Evolutionary conservation across 2,113 vertebrate species (phyloP).

Genomic region (Ellobius talpinus): DNA sequence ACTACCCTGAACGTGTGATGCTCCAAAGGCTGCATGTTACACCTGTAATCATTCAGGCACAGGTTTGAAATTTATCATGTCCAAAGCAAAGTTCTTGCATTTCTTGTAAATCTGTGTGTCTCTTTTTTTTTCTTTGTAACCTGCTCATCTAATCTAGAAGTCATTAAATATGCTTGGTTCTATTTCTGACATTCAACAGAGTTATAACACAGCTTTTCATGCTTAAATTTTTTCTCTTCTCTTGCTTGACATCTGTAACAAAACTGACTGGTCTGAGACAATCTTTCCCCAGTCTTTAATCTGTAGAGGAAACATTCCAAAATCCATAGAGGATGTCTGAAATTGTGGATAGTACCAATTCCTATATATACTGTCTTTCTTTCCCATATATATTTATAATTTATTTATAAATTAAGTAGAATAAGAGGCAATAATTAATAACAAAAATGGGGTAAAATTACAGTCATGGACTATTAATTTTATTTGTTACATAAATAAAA

Average conservation of each 20-base stretch:
- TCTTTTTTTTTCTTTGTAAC: not conserved
- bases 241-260: not conserved
- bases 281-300: not conserved
- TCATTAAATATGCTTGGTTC: not conserved
- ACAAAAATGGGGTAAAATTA: not conserved
- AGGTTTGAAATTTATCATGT: not conserved
- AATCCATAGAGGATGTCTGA: not conserved
- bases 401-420: not conserved
- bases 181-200: not conserved
- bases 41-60: not conserved
- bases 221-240: not conserved
- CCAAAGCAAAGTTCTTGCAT: not conserved
- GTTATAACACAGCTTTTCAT: too few species aligned
- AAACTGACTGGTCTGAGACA: not conserved
- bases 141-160: not conserved
- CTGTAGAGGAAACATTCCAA: not conserved
- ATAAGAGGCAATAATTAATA: not conserved
- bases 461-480: not conserved
- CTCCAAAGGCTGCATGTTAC: fast-evolving
- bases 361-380: not conserved
- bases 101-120: fast-evolving
- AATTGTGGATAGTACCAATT: not conserved
- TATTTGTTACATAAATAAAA: not conserved
- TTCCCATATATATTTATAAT: too few species aligned
- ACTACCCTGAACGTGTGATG: not conserved